Evolutionary conservation across 2,113 vertebrate species (phyloP).

Genomic region (Ammodytes dubius): DNA sequence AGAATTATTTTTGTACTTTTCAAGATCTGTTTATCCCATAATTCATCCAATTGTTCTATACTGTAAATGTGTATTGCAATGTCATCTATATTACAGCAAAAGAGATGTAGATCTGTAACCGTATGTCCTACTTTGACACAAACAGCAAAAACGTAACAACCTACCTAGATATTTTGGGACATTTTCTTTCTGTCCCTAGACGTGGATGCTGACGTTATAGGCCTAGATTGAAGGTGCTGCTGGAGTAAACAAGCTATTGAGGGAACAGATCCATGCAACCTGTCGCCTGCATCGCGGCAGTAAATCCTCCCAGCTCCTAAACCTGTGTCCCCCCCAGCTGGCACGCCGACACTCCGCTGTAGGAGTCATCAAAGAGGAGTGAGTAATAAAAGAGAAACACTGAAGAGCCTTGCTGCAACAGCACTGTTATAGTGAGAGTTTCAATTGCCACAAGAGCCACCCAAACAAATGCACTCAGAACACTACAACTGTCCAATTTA

Average conservation of each 20-base stretch:
- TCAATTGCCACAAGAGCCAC: constrained; percentile 6
- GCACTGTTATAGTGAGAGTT: constrained; percentile 20
- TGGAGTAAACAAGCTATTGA: constrained; percentile 28
- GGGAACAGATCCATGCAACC: constrained; percentile 37
- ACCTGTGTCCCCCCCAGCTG: constrained; percentile 4
- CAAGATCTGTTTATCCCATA: no score
- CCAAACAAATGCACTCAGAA: neutral
- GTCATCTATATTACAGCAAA: no score
- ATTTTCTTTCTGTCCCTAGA: neutral
- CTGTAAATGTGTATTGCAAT: neutral
- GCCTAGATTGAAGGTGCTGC: constrained; percentile 18
- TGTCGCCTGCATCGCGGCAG: constrained; percentile 35
- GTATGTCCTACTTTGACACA: no score
- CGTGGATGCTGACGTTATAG: constrained; percentile 1
- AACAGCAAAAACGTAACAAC: neutral
- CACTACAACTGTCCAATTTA: neutral
- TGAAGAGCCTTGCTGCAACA: constrained; percentile 30
- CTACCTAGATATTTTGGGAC: constrained; percentile 8
- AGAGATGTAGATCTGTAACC: neutral
- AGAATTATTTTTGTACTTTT: no score
- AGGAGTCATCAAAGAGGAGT: constrained; percentile 46
- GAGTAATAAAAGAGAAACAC: constrained; percentile 36
- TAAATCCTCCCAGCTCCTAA: constrained; percentile 45
- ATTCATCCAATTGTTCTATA: neutral
- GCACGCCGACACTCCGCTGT: constrained; percentile 14